phyloP scores from a whole-genome alignment of 2,797 vertebrate species.

The Morelia viridis region DNA sequence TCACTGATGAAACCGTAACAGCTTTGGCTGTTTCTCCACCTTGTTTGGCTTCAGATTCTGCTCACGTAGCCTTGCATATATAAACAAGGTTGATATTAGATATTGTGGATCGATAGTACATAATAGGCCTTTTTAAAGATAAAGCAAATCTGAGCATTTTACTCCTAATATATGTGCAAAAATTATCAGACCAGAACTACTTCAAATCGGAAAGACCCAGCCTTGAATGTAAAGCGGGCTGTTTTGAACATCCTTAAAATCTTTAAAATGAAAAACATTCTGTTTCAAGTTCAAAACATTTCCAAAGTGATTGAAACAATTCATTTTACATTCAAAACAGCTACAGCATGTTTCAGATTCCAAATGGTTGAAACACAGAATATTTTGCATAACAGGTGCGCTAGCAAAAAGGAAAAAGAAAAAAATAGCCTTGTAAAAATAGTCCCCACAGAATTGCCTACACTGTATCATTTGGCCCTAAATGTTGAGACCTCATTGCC shows the following conservation, averaged over 20 bases:
- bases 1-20: slow-evolving; percentile 4
- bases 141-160: not conserved
- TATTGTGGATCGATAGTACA: not conserved
- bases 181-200: not conserved
- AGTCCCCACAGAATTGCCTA: not conserved
- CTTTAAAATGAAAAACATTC: not conserved
- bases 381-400: not conserved
- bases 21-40: not conserved
- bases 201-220: not conserved
- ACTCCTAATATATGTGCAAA: not conserved
- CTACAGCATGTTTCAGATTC: not conserved
- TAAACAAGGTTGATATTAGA: not conserved
- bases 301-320: not conserved
- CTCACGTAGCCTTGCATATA: not conserved
- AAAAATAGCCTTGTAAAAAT: not conserved
- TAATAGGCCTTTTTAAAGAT: not conserved
- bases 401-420: not conserved
- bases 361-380: not conserved
- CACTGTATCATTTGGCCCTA: not conserved
- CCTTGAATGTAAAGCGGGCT: not conserved
- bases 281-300: not conserved
- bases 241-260: not conserved
- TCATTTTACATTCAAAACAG: not conserved
- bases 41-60: not conserved
- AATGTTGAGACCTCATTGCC: not conserved